Conservation (phyloP, 2,797 vertebrate genomes). For the Tiaroga cobitis region DNA sequence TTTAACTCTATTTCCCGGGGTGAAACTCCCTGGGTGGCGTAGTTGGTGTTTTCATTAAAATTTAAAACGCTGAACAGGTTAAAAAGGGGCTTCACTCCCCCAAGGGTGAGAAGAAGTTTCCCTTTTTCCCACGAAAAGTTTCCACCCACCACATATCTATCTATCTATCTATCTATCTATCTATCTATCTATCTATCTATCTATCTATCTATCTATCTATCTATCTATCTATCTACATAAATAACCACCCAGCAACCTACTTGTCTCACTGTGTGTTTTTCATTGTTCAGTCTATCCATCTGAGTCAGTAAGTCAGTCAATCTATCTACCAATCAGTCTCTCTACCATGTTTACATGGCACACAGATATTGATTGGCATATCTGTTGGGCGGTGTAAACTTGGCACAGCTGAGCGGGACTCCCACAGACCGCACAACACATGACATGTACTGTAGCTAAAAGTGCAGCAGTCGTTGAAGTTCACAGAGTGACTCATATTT, state of each 20-base stretch:
- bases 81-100: too few species aligned
- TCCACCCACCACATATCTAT: too few species aligned
- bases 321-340: not conserved
- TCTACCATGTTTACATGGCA: slow-evolving; percentile 1
- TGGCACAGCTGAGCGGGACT: slow-evolving; percentile 23
- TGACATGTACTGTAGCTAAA: slow-evolving; percentile 17
- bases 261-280: too few species aligned
- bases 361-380: slow-evolving; percentile 37
- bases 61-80: too few species aligned
- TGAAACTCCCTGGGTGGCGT: too few species aligned
- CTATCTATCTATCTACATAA: not conserved
- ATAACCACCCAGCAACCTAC: too few species aligned
- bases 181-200: not conserved
- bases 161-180: not conserved
- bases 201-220: not conserved
- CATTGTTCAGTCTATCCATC: not conserved
- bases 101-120: too few species aligned
- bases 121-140: too few species aligned
- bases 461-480: slow-evolving; percentile 40
- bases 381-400: slow-evolving; percentile 23
- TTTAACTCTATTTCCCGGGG: too few species aligned
- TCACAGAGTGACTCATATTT: slow-evolving; percentile 46
- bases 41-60: too few species aligned
- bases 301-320: not conserved
- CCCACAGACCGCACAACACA: slow-evolving; percentile 27